phyloP scores from a whole-genome alignment of 1,140 invertebrate species.

The Ceratoteleas bidentatus region DNA sequence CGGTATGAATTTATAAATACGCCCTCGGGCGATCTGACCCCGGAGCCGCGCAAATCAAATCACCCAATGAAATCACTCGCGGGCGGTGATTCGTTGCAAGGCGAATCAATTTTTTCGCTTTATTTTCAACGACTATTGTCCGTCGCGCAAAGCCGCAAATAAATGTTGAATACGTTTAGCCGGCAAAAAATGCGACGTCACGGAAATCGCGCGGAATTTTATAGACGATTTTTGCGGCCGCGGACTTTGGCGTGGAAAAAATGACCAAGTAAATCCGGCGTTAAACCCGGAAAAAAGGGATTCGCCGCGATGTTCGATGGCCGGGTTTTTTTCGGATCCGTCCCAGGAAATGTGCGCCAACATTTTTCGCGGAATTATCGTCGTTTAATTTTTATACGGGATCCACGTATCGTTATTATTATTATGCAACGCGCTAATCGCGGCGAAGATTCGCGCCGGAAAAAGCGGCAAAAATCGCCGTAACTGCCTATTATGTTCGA shows the following conservation, averaged over 20 bases:
- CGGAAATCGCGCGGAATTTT: too few relatives aligned
- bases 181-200: slow-evolving; percentile 28
- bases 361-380: background rate
- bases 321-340: slow-evolving; percentile 4
- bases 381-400: too few relatives aligned
- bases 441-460: too few relatives aligned
- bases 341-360: background rate
- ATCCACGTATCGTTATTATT: too few relatives aligned
- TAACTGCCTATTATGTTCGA: slow-evolving; percentile 14
- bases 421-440: too few relatives aligned
- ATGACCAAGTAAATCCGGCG: too few relatives aligned
- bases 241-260: too few relatives aligned
- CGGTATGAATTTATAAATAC: slow-evolving; percentile 80
- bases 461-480: slow-evolving; percentile 7
- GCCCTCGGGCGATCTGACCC: slow-evolving; percentile 69
- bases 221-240: too few relatives aligned
- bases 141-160: slow-evolving; percentile 33
- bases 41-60: slow-evolving; percentile 36
- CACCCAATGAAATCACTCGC: slow-evolving; percentile 28
- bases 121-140: slow-evolving; percentile 23
- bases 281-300: slow-evolving; percentile 29
- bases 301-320: background rate
- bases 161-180: slow-evolving; percentile 31
- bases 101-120: slow-evolving; percentile 34
- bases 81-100: background rate